Evolutionary conservation across 2,113 vertebrate genomes (phyloP).

Genomic region (Anoplopoma fimbria): DNA sequence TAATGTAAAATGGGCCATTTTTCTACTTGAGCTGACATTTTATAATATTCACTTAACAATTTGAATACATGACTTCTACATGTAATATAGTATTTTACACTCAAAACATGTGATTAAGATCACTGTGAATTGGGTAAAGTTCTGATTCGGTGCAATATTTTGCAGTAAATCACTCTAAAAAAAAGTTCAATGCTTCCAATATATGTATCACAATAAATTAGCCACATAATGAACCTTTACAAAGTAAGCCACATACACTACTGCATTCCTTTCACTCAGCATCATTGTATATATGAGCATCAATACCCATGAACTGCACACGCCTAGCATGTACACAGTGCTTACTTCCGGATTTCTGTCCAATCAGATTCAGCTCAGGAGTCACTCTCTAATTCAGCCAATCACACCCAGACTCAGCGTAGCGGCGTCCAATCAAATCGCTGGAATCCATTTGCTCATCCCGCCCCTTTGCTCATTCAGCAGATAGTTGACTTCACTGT

Average conservation of each 20-base stretch:
- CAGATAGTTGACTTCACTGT: slow-evolving; percentile 5
- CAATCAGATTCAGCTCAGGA: slow-evolving; percentile 45
- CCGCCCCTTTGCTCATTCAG: slow-evolving; percentile 37
- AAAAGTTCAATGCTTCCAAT: not conserved
- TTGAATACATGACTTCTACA: not conserved
- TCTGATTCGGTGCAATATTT: not conserved
- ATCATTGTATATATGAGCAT: not conserved
- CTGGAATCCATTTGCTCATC: not conserved
- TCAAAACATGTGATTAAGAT: not conserved
- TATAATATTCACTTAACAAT: not conserved
- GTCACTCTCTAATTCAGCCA: slow-evolving; percentile 13
- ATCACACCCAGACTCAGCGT: not conserved
- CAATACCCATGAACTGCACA: not conserved
- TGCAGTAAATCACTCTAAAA: not conserved
- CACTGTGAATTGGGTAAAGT: not conserved
- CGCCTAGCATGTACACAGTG: not conserved
- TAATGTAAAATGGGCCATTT: not conserved
- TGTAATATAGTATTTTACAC: not conserved
- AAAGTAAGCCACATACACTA: not conserved
- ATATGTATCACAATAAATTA: not conserved
- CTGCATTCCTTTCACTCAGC: not conserved
- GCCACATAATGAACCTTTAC: not conserved
- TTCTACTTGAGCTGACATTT: not conserved
- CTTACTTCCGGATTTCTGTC: slow-evolving; percentile 50
- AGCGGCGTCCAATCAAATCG: slow-evolving; percentile 45